Evolutionary conservation across 2,797 vertebrate genomes (phyloP), one percentile per base, ranked within the genome.

Genomic region (Lateolabrax maculatus): DNA sequence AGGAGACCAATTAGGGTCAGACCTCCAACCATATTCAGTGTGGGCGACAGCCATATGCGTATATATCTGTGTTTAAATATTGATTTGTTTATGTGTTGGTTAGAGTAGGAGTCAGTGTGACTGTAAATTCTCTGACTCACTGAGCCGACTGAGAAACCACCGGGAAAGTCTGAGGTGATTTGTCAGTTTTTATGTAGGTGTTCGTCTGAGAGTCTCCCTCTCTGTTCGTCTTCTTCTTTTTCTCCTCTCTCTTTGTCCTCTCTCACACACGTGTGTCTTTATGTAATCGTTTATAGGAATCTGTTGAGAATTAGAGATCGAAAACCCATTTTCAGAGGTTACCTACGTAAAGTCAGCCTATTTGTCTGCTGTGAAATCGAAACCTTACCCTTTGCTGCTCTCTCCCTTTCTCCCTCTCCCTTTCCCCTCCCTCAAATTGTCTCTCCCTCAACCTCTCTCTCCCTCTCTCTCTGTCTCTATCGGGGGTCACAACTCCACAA

Each of bases 251-350:
- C 31, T 68, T 55, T 34, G 29, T 67, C 55, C 25, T 75, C 31
- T 9, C 34, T 31, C 57, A 34, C 75, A 44, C 49, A 29, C 1
- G 1, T 66, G 80, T 78, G 86, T 82, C 84, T 88, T 89, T 80
- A 89, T 90, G 88, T 84, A 83, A 83, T 89, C 81, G 55, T 83
- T 90, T 84, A 55, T 39, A 58, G 63, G 65, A 77, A 91, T 91
- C 91, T 91, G 85, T 82, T 81, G 89, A 90, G 91, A 92, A 90
- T 91, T 89, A 92, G 82, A 81, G 86, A 91, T 92, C 86, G 90
- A 93, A 93, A 94, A 88, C 88, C 91, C 87, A 93, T 94, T 92
- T 92, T 84, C 90, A 84, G 87, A 92, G 92, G 92, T 93, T 91
- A 90, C 90, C 80, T 75, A 80, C 78, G 53, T 89, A 83, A 85